Percentiles rank a stretch among this genome's conserved stretches.
These are phyloP conservation scores for Sebastes schlegelii DNA, from an alignment of 2,113 vertebrate species.

Conservation along the genomic window DNA sequence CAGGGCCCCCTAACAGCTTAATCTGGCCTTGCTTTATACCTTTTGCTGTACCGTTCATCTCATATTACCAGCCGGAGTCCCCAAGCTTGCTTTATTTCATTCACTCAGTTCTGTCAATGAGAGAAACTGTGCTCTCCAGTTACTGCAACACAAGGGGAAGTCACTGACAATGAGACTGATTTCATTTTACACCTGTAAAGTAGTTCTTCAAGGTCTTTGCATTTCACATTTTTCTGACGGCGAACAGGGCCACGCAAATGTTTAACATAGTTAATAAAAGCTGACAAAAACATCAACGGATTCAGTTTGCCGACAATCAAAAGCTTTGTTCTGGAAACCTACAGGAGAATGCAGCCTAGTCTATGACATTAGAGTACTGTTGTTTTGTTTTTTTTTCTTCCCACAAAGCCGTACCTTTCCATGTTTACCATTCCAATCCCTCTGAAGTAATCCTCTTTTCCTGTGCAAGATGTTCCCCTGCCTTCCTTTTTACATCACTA, in stretches of 20 bases:
- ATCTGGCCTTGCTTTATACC: background rate
- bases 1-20: background rate
- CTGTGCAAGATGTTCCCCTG: background rate
- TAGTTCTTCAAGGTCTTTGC: background rate
- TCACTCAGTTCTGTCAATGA: background rate
- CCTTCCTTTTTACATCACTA: background rate
- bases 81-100: background rate
- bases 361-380: background rate
- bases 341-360: background rate
- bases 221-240: background rate
- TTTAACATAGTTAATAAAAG: background rate
- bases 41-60: background rate
- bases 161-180: background rate
- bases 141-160: background rate
- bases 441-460: constrained; percentile 5
- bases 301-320: background rate
- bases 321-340: background rate
- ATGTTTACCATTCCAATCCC: constrained; percentile 18
- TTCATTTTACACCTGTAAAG: constrained; percentile 3
- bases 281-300: background rate
- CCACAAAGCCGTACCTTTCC: background rate
- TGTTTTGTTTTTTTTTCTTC: background rate
- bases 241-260: background rate
- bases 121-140: background rate
- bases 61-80: background rate